phyloP scores from a whole-genome alignment of 2,888 invertebrate species.

The Drosophila maculinotata region DNA sequence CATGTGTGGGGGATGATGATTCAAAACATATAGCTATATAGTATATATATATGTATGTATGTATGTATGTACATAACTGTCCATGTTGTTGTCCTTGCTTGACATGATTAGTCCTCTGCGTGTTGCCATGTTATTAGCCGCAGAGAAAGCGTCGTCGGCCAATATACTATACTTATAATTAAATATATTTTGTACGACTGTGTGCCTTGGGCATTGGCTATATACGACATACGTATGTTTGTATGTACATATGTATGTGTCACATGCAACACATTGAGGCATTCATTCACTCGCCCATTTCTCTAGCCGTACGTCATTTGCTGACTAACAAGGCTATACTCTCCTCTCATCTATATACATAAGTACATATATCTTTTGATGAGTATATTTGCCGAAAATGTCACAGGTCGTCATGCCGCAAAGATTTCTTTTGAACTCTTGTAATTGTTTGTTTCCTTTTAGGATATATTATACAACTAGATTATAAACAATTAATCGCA shows the following conservation, averaged over 20 bases:
- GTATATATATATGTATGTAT: neutral
- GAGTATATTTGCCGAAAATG: slow-evolving; percentile 10
- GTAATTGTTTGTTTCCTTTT: slow-evolving; percentile 4
- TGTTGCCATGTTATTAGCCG: slow-evolving; percentile 57
- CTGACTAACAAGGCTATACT: slow-evolving; percentile 47
- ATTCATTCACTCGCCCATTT: slow-evolving; percentile 37
- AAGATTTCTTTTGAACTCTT: neutral
- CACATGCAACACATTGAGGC: slow-evolving; percentile 35
- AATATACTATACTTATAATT: slow-evolving; percentile 43
- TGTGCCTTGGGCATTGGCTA: slow-evolving; percentile 60
- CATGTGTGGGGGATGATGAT: slow-evolving; percentile 33
- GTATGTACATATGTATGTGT: slow-evolving; percentile 27
- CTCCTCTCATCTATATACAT: slow-evolving; percentile 6
- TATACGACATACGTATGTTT: slow-evolving; percentile 40
- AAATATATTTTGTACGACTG: slow-evolving; percentile 20
- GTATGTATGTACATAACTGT: slow-evolving; percentile 1
- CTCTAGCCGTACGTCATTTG: slow-evolving; percentile 54
- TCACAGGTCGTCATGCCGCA: slow-evolving; percentile 14
- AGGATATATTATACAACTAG: neutral
- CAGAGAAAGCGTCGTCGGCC: slow-evolving; percentile 49
- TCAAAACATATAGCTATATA: slow-evolving; percentile 3
- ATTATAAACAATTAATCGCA: neutral
- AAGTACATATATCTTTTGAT: neutral
- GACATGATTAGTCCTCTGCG: slow-evolving; percentile 33
- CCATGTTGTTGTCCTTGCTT: slow-evolving; percentile 39